phyloP scores from a whole-genome alignment of 2,797 vertebrate species.

The Cynopterus sphinx region DNA sequence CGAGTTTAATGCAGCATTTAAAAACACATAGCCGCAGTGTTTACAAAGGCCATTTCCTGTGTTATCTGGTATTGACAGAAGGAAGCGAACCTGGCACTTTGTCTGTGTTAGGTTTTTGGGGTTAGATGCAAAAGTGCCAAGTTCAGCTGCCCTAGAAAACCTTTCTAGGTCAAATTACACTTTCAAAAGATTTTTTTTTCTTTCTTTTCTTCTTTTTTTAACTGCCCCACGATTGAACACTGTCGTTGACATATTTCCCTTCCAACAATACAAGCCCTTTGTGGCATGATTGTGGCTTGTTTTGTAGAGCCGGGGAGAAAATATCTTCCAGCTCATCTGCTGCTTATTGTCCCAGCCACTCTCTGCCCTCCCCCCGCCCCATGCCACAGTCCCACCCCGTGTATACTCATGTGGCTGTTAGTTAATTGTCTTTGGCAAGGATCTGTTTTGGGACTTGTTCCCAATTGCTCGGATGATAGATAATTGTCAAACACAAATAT shows the following conservation, averaged over 20 bases:
- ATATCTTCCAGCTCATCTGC: slow-evolving; percentile 48
- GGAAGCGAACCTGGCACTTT: slow-evolving; percentile 74
- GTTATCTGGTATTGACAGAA: slow-evolving; percentile 76
- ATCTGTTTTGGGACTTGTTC: slow-evolving; percentile 56
- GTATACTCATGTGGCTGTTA: slow-evolving; percentile 47
- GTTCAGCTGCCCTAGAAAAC: slow-evolving; percentile 85
- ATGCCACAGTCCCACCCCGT: not conserved
- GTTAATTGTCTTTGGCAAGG: slow-evolving; percentile 67
- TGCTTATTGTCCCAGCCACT: slow-evolving; percentile 49
- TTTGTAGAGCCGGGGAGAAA: slow-evolving; percentile 60
- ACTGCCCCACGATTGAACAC: slow-evolving; percentile 52
- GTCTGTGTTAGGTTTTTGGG: slow-evolving; percentile 81
- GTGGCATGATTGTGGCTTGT: slow-evolving; percentile 72
- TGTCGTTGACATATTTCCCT: slow-evolving; percentile 77
- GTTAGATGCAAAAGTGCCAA: slow-evolving; percentile 80
- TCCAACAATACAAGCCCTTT: slow-evolving; percentile 59
- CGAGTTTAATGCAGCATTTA: slow-evolving; percentile 41
- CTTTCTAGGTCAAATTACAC: slow-evolving; percentile 85
- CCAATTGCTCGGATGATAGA: slow-evolving; percentile 35
- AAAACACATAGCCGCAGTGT: slow-evolving; percentile 70
- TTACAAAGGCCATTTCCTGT: slow-evolving; percentile 78
- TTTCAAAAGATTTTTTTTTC: slow-evolving; percentile 78
- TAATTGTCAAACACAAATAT: slow-evolving; percentile 17
- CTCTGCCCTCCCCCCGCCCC: not conserved
- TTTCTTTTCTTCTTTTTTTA: not conserved